Percentiles rank a stretch among this genome's conserved stretches.
These are phyloP conservation scores for Hirtodrosophila cameraria DNA, from an alignment of 2,888 invertebrate genomes.

Conservation along the genomic window DNA sequence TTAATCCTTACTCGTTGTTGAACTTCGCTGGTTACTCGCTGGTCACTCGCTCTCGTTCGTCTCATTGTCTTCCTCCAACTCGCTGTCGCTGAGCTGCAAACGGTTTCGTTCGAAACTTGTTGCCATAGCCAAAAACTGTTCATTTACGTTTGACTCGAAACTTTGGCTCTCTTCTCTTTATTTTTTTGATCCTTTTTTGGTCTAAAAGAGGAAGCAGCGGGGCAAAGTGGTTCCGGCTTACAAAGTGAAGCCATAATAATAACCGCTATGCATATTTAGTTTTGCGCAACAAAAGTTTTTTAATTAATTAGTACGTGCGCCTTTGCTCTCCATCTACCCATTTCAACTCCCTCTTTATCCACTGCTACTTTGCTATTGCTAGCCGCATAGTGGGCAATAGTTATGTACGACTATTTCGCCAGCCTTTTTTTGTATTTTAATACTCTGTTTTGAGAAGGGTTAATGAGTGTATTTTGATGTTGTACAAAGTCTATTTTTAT, in stretches of 20 bases:
- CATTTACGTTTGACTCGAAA: conserved; percentile 39
- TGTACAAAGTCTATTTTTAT: too few species aligned
- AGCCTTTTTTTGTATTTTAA: conserved; percentile 1
- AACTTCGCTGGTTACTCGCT: background rate
- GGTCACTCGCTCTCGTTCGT: background rate
- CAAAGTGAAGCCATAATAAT: conserved; percentile 66
- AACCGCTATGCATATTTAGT: conserved; percentile 73
- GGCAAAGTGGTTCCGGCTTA: conserved; percentile 20
- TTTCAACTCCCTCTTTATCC: too few species aligned
- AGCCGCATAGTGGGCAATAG: conserved; percentile 19
- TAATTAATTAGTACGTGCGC: conserved; percentile 74
- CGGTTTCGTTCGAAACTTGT: conserved; percentile 25
- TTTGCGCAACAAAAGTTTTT: conserved; percentile 66
- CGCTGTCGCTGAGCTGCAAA: background rate
- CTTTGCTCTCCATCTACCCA: background rate
- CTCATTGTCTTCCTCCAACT: background rate
- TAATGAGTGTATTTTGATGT: too few species aligned
- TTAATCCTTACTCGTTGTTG: conserved; percentile 1
- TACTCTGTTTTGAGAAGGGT: too few species aligned
- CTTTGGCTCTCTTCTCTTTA: conserved; percentile 10
- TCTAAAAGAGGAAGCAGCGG: background rate
- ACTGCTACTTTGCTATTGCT: too few species aligned
- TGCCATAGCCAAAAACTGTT: conserved; percentile 34
- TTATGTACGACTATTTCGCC: conserved; percentile 27
- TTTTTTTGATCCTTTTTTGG: conserved; percentile 10